phyloP scores from a whole-genome alignment of 2,888 invertebrate genomes.

The Amiota communis region DNA sequence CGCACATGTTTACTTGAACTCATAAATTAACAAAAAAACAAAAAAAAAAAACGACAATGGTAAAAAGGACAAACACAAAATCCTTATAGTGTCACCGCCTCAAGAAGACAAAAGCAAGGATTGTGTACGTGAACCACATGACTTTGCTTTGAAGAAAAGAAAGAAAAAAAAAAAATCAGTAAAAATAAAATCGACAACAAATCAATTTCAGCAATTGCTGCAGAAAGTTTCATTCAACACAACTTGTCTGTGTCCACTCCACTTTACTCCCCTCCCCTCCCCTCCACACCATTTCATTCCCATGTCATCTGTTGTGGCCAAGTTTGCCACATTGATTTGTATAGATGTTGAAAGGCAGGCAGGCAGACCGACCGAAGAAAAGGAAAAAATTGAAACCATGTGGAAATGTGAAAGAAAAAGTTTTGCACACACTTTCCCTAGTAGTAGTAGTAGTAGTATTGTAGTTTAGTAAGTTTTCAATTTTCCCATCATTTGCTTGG shows the following conservation, averaged over 20 bases:
- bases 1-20: conserved; percentile 68
- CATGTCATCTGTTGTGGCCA: not conserved
- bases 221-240: conserved; percentile 54
- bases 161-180: not conserved
- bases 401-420: conserved; percentile 1
- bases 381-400: not conserved
- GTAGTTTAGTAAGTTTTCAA: conserved; percentile 54
- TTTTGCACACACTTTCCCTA: conserved; percentile 17
- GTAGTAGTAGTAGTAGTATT: not conserved
- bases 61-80: not conserved
- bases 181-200: conserved; percentile 63
- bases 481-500: conserved; percentile 52
- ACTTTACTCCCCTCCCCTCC: not conserved
- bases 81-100: not conserved
- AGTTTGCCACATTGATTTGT: conserved; percentile 26
- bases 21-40: conserved; percentile 55
- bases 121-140: not conserved
- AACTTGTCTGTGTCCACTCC: conserved; percentile 24
- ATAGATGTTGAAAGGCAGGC: conserved; percentile 3
- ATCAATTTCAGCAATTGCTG: conserved; percentile 68
- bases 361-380: not conserved
- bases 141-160: too few relatives aligned
- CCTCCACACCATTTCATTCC: not conserved
- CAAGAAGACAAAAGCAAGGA: not conserved
- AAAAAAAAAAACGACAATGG: not conserved